phyloP scores from a whole-genome alignment of 1,140 invertebrate species.

The Teleopsis dalmanni region DNA sequence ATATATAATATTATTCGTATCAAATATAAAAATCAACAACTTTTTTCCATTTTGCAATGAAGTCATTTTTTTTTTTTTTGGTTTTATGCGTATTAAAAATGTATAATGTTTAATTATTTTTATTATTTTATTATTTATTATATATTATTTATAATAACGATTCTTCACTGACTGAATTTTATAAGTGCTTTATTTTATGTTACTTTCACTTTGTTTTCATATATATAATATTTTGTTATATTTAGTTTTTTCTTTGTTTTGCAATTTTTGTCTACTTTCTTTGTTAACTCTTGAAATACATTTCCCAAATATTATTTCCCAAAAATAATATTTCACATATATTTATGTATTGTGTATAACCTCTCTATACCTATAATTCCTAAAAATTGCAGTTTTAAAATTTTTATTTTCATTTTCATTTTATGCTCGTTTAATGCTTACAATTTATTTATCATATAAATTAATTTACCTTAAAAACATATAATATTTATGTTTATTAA shows the following conservation, averaged over 20 bases:
- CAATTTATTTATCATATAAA: slow-evolving; percentile 1
- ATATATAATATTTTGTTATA: slow-evolving; percentile 11
- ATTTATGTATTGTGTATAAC: not conserved
- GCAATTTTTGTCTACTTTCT: slow-evolving; percentile 1
- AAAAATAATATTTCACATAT: no score
- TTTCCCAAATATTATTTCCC: not conserved
- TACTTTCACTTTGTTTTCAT: slow-evolving; percentile 23
- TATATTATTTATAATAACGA: not conserved
- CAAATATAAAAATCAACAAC: slow-evolving; percentile 46
- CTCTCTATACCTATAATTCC: slow-evolving; percentile 27
- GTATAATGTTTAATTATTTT: slow-evolving; percentile 9
- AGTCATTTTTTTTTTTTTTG: slow-evolving; percentile 16
- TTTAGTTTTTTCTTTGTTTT: not conserved
- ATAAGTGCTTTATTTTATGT: slow-evolving; percentile 16
- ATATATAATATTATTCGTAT: slow-evolving; percentile 36
- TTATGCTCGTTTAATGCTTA: slow-evolving; percentile 19
- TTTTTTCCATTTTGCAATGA: slow-evolving; percentile 18
- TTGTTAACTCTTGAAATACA: not conserved
- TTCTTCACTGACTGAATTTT: no score
- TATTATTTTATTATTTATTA: not conserved
- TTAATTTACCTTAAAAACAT: no score
- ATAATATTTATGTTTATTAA: no score
- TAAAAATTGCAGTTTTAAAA: slow-evolving; percentile 19
- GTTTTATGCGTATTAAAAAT: slow-evolving; percentile 24
- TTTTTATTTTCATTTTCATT: not conserved